Evolutionary conservation across 2,113 vertebrate species (phyloP).

Genomic region (Phyllopteryx taeniolatus): DNA sequence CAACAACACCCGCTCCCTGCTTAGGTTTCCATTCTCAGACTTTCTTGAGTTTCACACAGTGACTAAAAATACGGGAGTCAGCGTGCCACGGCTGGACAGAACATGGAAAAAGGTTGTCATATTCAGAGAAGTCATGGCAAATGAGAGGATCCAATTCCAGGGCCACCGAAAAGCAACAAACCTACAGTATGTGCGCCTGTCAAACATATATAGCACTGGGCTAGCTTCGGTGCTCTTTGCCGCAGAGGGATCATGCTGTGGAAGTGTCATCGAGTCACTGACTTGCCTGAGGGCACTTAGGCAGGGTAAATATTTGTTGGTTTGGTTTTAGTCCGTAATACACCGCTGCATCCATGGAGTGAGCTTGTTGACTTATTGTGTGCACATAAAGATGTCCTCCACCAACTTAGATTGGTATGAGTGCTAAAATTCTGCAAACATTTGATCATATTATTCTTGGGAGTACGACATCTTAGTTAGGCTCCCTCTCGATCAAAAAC

Average conservation of each 20-base stretch:
- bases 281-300: slow-evolving; percentile 5
- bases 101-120: slow-evolving; percentile 68
- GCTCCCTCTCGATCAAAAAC: too few relatives aligned
- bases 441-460: too few relatives aligned
- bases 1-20: not conserved
- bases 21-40: slow-evolving; percentile 50
- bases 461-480: too few relatives aligned
- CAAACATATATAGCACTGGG: slow-evolving; percentile 62
- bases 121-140: slow-evolving; percentile 73
- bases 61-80: slow-evolving; percentile 69
- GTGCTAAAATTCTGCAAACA: too few relatives aligned
- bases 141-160: slow-evolving; percentile 67
- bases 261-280: not conserved
- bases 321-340: not conserved
- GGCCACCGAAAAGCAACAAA: slow-evolving; percentile 71
- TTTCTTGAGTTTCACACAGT: slow-evolving; percentile 66
- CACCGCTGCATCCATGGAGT: not conserved
- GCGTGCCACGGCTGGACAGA: slow-evolving; percentile 50
- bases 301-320: not conserved
- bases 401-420: too few relatives aligned
- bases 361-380: not conserved
- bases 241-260: not conserved
- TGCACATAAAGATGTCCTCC: too few relatives aligned
- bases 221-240: slow-evolving; percentile 5
- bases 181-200: slow-evolving; percentile 39